Evolutionary conservation across 2,113 vertebrate species (phyloP).

Genomic region (Xyrauchen texanus): DNA sequence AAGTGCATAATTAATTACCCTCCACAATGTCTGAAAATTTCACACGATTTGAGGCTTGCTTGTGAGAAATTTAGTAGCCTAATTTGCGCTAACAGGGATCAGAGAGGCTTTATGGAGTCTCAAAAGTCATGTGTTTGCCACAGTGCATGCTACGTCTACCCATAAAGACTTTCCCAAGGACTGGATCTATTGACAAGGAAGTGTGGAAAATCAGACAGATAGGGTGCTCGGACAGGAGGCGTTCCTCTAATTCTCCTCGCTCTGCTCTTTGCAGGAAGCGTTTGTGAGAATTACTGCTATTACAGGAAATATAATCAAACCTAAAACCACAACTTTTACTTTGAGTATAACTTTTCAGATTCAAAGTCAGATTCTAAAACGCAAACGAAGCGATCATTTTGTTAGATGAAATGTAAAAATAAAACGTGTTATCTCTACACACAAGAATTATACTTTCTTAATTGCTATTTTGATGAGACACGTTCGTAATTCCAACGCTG

Average conservation of each 20-base stretch:
- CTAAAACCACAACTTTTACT: background rate
- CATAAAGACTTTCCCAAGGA: conserved; percentile 71
- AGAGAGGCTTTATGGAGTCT: background rate
- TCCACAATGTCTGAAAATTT: background rate
- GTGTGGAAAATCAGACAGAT: conserved; percentile 76
- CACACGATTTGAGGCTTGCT: no score
- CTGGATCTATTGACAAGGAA: conserved; percentile 63
- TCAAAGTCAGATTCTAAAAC: no score
- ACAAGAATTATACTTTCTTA: no score
- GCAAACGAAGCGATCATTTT: no score
- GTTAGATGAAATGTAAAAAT: no score
- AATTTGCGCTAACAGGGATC: background rate
- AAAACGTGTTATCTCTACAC: no score
- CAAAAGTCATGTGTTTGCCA: conserved; percentile 26
- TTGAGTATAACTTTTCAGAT: no score
- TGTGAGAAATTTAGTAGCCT: no score
- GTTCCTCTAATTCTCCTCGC: conserved; percentile 77
- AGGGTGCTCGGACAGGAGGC: conserved; percentile 72
- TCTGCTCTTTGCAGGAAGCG: conserved; percentile 15
- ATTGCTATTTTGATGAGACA: no score
- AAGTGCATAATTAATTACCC: background rate
- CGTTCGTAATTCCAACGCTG: no score
- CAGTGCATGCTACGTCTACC: conserved; percentile 61
- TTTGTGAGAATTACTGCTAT: conserved; percentile 17
- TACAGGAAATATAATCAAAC: no score